These are phyloP conservation scores for Mesembrinibis cayennensis DNA, from an alignment of 2,113 vertebrate genomes.

Conservation along the genomic window DNA sequence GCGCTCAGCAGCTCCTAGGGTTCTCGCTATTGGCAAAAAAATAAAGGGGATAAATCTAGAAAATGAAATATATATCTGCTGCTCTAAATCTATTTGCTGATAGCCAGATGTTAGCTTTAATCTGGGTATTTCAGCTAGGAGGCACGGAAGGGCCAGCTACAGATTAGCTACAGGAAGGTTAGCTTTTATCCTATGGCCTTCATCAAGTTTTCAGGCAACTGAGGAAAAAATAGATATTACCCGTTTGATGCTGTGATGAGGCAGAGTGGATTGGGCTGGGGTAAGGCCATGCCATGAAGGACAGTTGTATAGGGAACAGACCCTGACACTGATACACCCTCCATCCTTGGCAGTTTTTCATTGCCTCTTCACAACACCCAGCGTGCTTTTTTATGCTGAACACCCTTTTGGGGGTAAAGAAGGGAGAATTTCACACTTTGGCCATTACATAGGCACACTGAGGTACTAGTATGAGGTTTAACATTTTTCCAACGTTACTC, in stretches of 20 bases:
- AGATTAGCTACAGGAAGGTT: neutral
- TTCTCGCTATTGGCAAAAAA: neutral
- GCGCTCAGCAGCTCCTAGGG: neutral
- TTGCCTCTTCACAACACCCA: neutral
- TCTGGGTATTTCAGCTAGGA: neutral
- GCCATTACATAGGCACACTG: neutral
- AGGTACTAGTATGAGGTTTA: neutral
- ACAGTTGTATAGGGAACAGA: accelerated
- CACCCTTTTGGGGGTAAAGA: neutral
- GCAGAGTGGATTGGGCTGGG: neutral
- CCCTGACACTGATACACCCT: neutral
- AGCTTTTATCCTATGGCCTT: neutral
- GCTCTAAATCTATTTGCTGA: slow-evolving; percentile 21
- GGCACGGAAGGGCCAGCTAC: neutral
- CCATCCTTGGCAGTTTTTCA: neutral
- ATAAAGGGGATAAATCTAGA: slow-evolving; percentile 32
- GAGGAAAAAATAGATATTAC: neutral
- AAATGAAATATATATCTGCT: slow-evolving; percentile 36
- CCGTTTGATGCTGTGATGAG: neutral
- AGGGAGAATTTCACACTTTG: neutral
- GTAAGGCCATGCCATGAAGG: neutral
- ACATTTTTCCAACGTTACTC: slow-evolving; percentile 33
- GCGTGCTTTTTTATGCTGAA: neutral
- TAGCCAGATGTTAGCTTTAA: slow-evolving; percentile 47
- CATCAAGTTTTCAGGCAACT: neutral